Percentiles rank a stretch among this genome's conserved stretches.
These are phyloP conservation scores for Cervus canadensis DNA, from an alignment of 2,113 vertebrate genomes.

Conservation along the genomic window DNA sequence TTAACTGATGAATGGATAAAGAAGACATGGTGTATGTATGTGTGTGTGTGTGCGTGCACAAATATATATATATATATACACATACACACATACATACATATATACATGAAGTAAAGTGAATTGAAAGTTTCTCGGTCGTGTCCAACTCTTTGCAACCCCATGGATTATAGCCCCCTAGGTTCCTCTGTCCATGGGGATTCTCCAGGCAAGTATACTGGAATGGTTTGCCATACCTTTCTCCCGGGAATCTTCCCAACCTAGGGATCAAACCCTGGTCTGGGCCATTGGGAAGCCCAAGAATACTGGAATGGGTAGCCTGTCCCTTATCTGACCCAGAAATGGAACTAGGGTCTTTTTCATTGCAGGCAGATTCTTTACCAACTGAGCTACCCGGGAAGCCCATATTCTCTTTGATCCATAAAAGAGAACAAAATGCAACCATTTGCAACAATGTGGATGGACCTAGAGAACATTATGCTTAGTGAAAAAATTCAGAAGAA, in stretches of 20 bases:
- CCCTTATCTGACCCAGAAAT: not conserved
- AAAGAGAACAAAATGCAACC: not conserved
- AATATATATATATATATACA: no score
- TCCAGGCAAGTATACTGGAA: not conserved
- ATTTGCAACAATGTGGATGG: not conserved
- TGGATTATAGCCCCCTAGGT: not conserved
- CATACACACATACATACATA: no score
- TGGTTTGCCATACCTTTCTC: not conserved
- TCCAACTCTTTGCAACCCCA: not conserved
- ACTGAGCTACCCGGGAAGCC: no score
- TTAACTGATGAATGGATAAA: not conserved
- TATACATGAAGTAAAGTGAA: not conserved
- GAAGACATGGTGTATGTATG: not conserved
- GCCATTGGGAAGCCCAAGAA: not conserved
- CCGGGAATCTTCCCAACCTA: not conserved
- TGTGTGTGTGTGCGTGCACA: not conserved
- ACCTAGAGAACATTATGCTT: not conserved
- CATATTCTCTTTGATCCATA: not conserved
- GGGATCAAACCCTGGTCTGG: not conserved
- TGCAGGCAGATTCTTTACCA: no score
- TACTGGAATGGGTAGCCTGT: not conserved
- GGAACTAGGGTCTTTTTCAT: not conserved
- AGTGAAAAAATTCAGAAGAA: not conserved
- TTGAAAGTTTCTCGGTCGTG: fast-evolving
- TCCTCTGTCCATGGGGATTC: not conserved